phyloP scores from a whole-genome alignment of 1,140 invertebrate genomes.

The Scaptomyza montana region DNA sequence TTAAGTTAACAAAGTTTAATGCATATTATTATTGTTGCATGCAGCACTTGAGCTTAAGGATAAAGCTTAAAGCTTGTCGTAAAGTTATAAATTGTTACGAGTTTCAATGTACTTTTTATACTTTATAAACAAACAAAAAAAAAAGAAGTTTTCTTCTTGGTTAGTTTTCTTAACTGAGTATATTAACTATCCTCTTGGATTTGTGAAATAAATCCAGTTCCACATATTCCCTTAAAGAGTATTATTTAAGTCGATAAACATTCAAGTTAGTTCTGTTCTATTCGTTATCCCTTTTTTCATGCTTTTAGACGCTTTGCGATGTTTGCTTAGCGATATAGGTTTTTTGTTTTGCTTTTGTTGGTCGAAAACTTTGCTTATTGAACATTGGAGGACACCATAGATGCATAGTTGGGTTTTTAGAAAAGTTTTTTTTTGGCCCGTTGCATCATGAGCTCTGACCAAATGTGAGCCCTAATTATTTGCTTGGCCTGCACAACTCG shows the following conservation, averaged over 20 bases:
- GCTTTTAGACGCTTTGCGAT: conserved; percentile 3
- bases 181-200: too few species aligned
- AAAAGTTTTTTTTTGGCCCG: conserved; percentile 6
- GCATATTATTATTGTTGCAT: background rate
- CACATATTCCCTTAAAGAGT: too few species aligned
- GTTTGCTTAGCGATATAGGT: conserved; percentile 9
- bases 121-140: too few species aligned
- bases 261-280: background rate
- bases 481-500: conserved; percentile 24
- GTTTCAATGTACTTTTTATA: too few species aligned
- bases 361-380: conserved; percentile 21
- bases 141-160: too few species aligned
- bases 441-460: conserved; percentile 18
- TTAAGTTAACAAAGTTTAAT: background rate
- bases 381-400: background rate
- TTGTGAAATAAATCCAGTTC: too few species aligned
- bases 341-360: conserved; percentile 4
- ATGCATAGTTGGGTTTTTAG: background rate
- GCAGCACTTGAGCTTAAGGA: too few species aligned
- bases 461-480: conserved; percentile 45
- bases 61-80: too few species aligned
- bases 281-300: background rate
- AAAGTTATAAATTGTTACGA: too few species aligned
- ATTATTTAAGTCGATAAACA: background rate
- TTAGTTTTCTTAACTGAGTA: too few species aligned